Evolutionary conservation across 2,888 invertebrate species (phyloP).

Genomic region (Lydus trimaculatus): DNA sequence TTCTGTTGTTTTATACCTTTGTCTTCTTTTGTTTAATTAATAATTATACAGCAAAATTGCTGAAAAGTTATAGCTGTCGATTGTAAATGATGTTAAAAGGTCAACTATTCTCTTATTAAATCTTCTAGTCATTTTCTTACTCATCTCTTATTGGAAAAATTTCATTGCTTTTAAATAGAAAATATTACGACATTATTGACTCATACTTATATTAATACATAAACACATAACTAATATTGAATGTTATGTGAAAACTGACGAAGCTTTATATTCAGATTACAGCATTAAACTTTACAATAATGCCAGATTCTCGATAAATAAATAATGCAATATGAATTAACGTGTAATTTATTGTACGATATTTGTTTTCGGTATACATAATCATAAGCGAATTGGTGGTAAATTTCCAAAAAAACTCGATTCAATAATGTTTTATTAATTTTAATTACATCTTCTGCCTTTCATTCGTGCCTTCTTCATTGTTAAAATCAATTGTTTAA

Average conservation of each 20-base stretch:
- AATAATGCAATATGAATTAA: neutral
- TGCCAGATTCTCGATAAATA: neutral
- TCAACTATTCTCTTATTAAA: neutral
- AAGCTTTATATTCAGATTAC: neutral
- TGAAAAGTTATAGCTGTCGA: neutral
- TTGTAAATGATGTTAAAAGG: conserved; percentile 5
- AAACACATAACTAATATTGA: neutral
- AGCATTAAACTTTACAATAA: neutral
- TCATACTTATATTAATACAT: neutral
- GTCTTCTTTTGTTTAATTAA: neutral
- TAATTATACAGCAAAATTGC: neutral
- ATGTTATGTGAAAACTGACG: neutral
- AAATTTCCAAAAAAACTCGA: neutral
- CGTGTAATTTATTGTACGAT: neutral
- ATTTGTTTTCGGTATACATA: neutral
- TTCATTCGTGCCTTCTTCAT: conserved; percentile 4
- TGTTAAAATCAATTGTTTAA: conserved; percentile 8
- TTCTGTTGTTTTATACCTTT: neutral
- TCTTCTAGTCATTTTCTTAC: conserved; percentile 4
- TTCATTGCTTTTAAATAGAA: conserved; percentile 1
- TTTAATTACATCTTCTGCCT: conserved; percentile 1
- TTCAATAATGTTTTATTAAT: neutral
- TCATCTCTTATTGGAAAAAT: neutral
- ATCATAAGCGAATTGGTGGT: neutral
- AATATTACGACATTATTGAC: conserved; percentile 2